Base-by-base conservation (phyloP, 1,140 invertebrate genomes). In the Penaeus vannamei region DNA sequence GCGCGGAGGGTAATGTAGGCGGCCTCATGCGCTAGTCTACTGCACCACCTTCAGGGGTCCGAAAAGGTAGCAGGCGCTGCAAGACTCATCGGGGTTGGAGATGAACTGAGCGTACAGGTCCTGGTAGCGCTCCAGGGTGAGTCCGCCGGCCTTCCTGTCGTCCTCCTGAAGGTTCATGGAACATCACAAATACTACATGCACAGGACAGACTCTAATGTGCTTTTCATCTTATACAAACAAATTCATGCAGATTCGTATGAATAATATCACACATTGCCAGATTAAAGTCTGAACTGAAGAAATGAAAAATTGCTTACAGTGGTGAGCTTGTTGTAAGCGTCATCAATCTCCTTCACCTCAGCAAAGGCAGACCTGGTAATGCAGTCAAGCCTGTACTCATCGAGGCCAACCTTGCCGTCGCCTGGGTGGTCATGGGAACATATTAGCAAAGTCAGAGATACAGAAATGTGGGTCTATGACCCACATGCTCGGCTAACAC, bases 101-200 rank as follows among this genome's bases (percentile, higher is more conserved):
- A 97, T 94, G 93, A 96, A 97, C 93, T 96, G 95, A 0, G 96
- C 96, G 92, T 97, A 97, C 0, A 97, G 93, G 92, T 97, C 96
- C 93, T 97, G 96, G 92, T 97, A 97, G 92, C 96, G 94, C 0
- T 95, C 94, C 69, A 97, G 92, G 10, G 95, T 96, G 22, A 97
- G 93, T 36, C 96, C 96, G 59, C 96, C 96, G 91, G 94, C 95
- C 94, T 95, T 95, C 92, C 95, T 94, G 93, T 97, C 96, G 83
- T 96, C 96, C 91, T 97, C 96, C 96, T 97, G 92, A 53, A 53
- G 53, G 10, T 29, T 93, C 94, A 90, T 66, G 87, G 91, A 91
- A 90, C 36, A 88, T 61, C 1, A 69, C 8, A 86, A 42, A 90
- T 26, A 91, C 22, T 66, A 64, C 59, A 5, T 76, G 69, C 36